phyloP scores from a whole-genome alignment of 1,140 invertebrate genomes.

The Pinna nobilis region DNA sequence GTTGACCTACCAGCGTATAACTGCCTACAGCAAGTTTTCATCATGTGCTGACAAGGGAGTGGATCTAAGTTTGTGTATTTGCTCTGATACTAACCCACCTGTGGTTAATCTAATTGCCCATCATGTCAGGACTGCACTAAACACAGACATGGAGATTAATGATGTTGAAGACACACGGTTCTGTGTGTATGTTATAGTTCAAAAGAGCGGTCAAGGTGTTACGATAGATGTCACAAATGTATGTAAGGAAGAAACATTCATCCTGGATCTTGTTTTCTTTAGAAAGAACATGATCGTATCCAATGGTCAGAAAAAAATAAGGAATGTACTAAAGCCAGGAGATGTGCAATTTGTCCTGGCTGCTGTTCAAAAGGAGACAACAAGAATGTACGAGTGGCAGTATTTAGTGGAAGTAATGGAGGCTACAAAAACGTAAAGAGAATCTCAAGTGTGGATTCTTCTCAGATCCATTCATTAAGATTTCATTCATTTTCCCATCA shows the following conservation, averaged over 20 bases:
- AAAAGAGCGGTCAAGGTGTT: conserved; percentile 40
- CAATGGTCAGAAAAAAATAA: neutral
- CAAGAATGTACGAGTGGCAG: no score
- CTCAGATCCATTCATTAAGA: no score
- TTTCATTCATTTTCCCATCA: no score
- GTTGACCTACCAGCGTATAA: conserved; percentile 51
- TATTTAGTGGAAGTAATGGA: no score
- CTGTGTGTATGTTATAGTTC: conserved; percentile 43
- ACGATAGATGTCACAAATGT: conserved; percentile 45
- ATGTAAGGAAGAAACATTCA: conserved; percentile 14
- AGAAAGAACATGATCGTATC: neutral
- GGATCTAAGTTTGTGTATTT: conserved; percentile 57
- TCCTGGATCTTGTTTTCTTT: neutral
- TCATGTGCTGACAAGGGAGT: conserved; percentile 56
- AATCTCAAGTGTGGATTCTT: no score
- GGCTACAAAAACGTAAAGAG: no score
- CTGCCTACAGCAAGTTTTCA: conserved; percentile 53
- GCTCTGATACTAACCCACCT: conserved; percentile 20
- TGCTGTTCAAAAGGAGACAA: conserved; percentile 11
- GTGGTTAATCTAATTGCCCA: neutral
- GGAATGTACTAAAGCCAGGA: neutral
- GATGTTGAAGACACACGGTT: conserved; percentile 5
- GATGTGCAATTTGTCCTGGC: neutral
- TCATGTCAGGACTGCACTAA: neutral
- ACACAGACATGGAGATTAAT: neutral